Base-by-base conservation (phyloP, 2,113 vertebrate genomes). In the Rynchops niger region DNA sequence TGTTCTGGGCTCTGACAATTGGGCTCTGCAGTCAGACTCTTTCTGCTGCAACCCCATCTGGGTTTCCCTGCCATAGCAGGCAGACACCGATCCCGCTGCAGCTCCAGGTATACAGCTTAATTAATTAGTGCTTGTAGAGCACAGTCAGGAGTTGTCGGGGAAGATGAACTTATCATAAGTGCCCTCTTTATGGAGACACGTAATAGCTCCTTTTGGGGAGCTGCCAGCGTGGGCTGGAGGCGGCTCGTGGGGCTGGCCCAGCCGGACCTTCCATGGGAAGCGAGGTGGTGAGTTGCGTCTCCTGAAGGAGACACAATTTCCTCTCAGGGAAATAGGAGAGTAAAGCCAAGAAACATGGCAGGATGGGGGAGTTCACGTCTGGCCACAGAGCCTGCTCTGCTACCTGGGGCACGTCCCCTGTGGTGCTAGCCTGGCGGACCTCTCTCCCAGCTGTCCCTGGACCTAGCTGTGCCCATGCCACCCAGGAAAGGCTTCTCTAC, bases 81-180 rank as follows among this genome's bases (percentile, higher is more conserved):
- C 82, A 95, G 88, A 50, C 73, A 73, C 27, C 0, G 2, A 71
- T 89, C 89, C 73, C 88, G 62, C 52, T 0, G 4, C 76, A 92
- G 79, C 80, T 95, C 67, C 63, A 82, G 71, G 82, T 95, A 81
- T 34, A 66, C 16, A 32, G 65, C 63, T 96, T 95, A 94, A 96
- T 97, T 97, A 96, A 97, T 95, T 95, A 91, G 76, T 42, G 42
- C 90, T 97, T 93, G 90, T 81, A 69, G 80, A 91, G 65, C 4
- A 8, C 80, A 91, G 87, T 50, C 92, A 88, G 90, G 88, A 93
- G 89, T 63, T 92, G 88, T 87, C 36, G 20, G 86, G 93, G 71
- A 94, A 89, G 91, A 76, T 67, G 93, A 95, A 86, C 30, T 0
- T 62, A 42, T 42, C 23, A 0, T 65, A 94, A 95, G 88, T 93